Evolutionary conservation across 2,888 invertebrate species (phyloP).

Genomic region (Stenurella melanura): DNA sequence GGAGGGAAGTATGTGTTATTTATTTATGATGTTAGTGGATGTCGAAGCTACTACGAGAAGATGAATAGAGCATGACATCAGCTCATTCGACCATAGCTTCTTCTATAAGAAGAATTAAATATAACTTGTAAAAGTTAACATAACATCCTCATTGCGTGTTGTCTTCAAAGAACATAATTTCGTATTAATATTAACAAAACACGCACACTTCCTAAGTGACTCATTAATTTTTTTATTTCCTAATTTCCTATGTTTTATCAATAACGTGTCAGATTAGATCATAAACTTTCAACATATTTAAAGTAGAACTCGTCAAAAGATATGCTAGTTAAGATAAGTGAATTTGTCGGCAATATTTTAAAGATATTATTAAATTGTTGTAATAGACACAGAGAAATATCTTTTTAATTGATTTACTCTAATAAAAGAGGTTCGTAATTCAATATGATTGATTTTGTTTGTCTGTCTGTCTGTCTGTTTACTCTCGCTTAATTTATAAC

Average conservation of each 20-base stretch:
- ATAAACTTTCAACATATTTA: neutral
- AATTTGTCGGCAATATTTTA: neutral
- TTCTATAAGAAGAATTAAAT: too few relatives aligned
- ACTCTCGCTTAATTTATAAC: too few relatives aligned
- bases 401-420: too few relatives aligned
- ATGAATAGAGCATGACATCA: too few relatives aligned
- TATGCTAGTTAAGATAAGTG: neutral
- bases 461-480: too few relatives aligned
- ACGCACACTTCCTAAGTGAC: neutral
- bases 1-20: too few relatives aligned
- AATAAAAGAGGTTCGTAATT: too few relatives aligned
- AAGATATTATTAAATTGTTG: neutral
- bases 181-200: neutral
- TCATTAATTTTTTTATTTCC: neutral
- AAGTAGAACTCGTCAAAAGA: neutral
- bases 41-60: too few relatives aligned
- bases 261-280: neutral
- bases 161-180: neutral
- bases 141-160: neutral
- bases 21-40: too few relatives aligned
- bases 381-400: too few relatives aligned
- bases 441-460: too few relatives aligned
- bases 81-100: too few relatives aligned
- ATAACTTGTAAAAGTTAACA: neutral
- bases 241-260: constrained; percentile 3